Base-by-base conservation (phyloP, 2,888 invertebrate species). In the Apantesis nais region DNA sequence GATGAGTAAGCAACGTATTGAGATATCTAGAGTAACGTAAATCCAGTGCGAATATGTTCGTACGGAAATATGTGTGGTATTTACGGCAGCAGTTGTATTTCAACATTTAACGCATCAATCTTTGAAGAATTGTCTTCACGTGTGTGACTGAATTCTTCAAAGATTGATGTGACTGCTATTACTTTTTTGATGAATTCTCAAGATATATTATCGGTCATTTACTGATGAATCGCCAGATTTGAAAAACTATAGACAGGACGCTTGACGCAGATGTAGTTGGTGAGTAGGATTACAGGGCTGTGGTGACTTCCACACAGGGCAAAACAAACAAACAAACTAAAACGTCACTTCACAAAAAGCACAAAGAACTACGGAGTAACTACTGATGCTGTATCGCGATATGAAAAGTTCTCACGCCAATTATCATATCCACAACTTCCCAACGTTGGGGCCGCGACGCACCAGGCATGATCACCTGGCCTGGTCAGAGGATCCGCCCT, bases 1-100 rank as follows among this genome's bases (percentile, higher is more conserved):
- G 62, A 25, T 60, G n/a, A 34, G 37, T 67, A 67, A 67, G 61
- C 67, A 61, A 44, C 16, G 60, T 39, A 60, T 41, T 63, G 62
- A 58, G 58, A 29, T 58, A 16, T 58, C 58, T 29, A 58, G 16
- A 58, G 58, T 58, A 29, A 16, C 29, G 25, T 58, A 58, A 58
- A 29, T 58, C 16, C 29, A 29, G 7, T 7, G 16, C 58, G 29
- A 58, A 29, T 16, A 29, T 58, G 58, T 58, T 58, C 16, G 58
- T 29, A 29, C 29, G 16, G 0, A 29, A 29, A 58, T 16, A 16
- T 58, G 58, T 29, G 16, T 16, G 29, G 8, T 29, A 29, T 55
- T 25, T 55, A 25, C 25, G 12, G 12, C 14, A 55, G 25, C n/a
- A 55, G 25, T 55, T 25, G 25, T 14, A 25, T 25, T 55, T 25